Evolutionary conservation across 2,888 invertebrate species (phyloP).

Genomic region (Mamestra brassicae): DNA sequence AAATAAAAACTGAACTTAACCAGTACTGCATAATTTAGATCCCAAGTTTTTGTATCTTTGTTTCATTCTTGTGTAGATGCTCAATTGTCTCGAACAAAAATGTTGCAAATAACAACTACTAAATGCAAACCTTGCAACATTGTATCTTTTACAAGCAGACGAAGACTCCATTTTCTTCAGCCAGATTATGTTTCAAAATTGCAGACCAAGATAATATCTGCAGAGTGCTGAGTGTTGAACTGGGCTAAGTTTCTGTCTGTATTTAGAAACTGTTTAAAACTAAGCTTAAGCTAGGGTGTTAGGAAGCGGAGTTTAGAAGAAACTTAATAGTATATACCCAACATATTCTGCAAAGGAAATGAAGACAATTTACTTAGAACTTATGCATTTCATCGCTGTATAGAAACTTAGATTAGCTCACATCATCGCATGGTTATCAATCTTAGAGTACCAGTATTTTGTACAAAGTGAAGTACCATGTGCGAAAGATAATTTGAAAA

Average conservation of each 20-base stretch:
- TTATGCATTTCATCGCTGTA: background rate
- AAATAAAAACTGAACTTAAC: background rate
- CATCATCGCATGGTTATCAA: background rate
- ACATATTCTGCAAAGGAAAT: constrained; percentile 23
- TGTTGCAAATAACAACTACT: constrained; percentile 24
- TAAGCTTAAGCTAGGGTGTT: constrained; percentile 31
- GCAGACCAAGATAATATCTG: constrained; percentile 59
- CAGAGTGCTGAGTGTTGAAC: constrained; percentile 46
- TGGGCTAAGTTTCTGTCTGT: constrained; percentile 44
- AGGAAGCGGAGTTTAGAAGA: constrained; percentile 36
- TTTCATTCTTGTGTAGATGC: background rate
- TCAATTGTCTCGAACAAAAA: constrained; percentile 10
- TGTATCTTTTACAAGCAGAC: constrained; percentile 17
- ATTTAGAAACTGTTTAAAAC: constrained; percentile 62
- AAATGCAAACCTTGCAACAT: constrained; percentile 27
- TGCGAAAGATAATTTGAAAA: too few species aligned
- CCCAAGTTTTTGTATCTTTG: background rate
- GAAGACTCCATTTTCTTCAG: constrained; percentile 18
- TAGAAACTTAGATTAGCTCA: background rate
- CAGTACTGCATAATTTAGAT: background rate
- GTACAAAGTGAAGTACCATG: background rate
- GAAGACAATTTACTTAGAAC: constrained; percentile 1
- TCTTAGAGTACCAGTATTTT: background rate
- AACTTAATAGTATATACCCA: constrained; percentile 29
- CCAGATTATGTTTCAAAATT: constrained; percentile 55